Percentiles rank a stretch among this genome's conserved stretches.
Conservation (phyloP, 2,797 vertebrate species). For the Spondyliosoma cantharus region DNA sequence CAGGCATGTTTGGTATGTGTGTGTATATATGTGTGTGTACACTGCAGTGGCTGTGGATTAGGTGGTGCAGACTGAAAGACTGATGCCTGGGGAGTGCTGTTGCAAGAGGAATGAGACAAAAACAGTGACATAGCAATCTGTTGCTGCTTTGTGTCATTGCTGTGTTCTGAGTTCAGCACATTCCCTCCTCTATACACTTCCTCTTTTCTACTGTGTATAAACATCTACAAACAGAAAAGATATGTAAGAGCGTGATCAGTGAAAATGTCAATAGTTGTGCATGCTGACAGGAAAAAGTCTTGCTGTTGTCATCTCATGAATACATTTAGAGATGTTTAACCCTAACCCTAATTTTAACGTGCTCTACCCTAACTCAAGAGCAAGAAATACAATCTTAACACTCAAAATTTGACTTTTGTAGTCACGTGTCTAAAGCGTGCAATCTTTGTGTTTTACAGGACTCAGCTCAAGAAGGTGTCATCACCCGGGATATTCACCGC, state of each 20-base stretch:
- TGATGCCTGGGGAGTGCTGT: conserved; percentile 34
- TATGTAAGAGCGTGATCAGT: not conserved
- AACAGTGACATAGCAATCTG: conserved; percentile 19
- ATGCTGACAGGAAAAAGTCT: not conserved
- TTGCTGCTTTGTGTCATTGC: conserved; percentile 28
- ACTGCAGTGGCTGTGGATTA: conserved; percentile 52
- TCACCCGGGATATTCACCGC: conserved; percentile 96
- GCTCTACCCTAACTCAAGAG: not conserved
- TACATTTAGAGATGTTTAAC: no score
- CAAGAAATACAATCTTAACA: not conserved
- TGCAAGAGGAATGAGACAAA: conserved; percentile 33
- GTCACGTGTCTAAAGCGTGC: not conserved
- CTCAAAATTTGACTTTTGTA: not conserved
- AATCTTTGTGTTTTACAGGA: conserved; percentile 80
- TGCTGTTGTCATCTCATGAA: not conserved
- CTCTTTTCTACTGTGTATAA: not conserved
- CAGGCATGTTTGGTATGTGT: conserved; percentile 22
- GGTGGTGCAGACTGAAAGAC: conserved; percentile 29
- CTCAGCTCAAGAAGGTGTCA: conserved; percentile 93
- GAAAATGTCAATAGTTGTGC: conserved; percentile 1
- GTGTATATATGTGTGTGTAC: conserved; percentile 34
- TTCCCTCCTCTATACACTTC: no score
- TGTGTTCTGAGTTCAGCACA: conserved; percentile 2
- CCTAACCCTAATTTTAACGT: not conserved
- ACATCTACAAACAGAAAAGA: conserved; percentile 12